Base-by-base conservation (phyloP, 2,113 vertebrate genomes). In the Narcine bancroftii region DNA sequence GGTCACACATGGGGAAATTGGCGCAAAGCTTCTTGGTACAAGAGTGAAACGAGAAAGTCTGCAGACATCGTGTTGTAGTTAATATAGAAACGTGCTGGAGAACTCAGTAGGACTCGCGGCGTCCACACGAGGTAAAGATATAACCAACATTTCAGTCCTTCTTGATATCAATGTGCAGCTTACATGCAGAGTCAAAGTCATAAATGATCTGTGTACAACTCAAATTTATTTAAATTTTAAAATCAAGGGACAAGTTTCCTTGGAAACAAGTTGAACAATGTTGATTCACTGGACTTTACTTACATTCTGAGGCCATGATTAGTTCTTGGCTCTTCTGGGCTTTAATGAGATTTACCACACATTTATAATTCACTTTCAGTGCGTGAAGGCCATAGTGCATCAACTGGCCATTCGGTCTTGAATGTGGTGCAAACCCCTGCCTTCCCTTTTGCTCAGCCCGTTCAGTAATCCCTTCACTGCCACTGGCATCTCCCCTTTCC, bases 221-320 rank as follows among this genome's bases (percentile, higher is more conserved):
- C 15, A 69, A 47, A 65, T 66, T 69, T 91, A 69, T 71, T 91
- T 69, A 69, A 91, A 91, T 69, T 69, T 47, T 45, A 47, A 91
- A 45, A 33, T 69, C 39, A 87, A 91, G 71, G 36, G 39, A 69
- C 89, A 91, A 91, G 65, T 33, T 11, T 69, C 89, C 65, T 87
- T 91, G 65, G 47, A 71, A 91, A 69, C 89, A 69, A 13, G 65
- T 47, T 69, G 39, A 29, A 89, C 17, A 45, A 69, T 65, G 63
- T 45, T 91, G 21, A 71, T 66, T 71, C 36, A 63, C 17, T 9
- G 10, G 89, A 91, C 79, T 75, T 75, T 36, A 36, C 60, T 87
- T 87, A 87, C 53, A 87, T 60, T 63, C 81, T 36, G 53, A 63
- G 81, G 50, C 15, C 81, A 87, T 87, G 81, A 87, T 87, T 63